Conservation (phyloP, 1,140 invertebrate species). For the Drosophila sp. region DNA sequence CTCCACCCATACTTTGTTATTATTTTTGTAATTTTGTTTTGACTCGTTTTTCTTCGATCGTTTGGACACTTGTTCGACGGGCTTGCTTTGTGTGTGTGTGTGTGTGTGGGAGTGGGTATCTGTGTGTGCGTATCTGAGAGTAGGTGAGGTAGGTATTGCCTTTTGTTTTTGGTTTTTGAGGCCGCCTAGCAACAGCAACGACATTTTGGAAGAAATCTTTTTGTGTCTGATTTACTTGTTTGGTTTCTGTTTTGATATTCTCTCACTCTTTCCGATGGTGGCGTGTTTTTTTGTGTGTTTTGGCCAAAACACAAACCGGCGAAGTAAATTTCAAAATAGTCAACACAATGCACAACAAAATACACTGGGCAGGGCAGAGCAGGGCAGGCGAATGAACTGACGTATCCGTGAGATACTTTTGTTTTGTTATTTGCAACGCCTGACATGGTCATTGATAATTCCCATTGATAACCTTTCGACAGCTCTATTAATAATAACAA, state of each 20-base stretch:
- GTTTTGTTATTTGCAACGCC: conserved; percentile 20
- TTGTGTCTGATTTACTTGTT: conserved; percentile 56
- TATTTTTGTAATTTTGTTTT: conserved; percentile 78
- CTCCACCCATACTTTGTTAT: conserved; percentile 20
- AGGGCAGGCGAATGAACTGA: background rate
- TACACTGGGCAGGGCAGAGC: background rate
- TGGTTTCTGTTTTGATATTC: conserved; percentile 71
- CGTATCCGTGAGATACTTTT: conserved; percentile 38
- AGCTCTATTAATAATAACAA: conserved; percentile 23
- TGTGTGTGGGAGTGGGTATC: conserved; percentile 10
- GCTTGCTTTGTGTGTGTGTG: conserved; percentile 37
- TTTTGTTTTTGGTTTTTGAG: conserved; percentile 55
- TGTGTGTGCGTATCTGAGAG: conserved; percentile 21
- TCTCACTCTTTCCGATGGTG: conserved; percentile 33
- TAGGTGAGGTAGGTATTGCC: conserved; percentile 25
- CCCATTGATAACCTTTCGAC: conserved; percentile 62
- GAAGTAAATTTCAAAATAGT: background rate
- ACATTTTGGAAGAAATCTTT: conserved; percentile 38
- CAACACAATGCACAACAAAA: background rate
- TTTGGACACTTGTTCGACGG: conserved; percentile 54
- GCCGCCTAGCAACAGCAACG: conserved; percentile 60
- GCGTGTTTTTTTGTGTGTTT: conserved; percentile 51
- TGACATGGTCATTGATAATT: conserved; percentile 41
- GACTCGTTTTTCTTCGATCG: conserved; percentile 59
- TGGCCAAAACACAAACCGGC: conserved; percentile 10